Percentiles rank a stretch among this genome's conserved stretches.
phyloP scores from a whole-genome alignment of 1,140 invertebrate species.

The Pogonomyrmex californicus region DNA sequence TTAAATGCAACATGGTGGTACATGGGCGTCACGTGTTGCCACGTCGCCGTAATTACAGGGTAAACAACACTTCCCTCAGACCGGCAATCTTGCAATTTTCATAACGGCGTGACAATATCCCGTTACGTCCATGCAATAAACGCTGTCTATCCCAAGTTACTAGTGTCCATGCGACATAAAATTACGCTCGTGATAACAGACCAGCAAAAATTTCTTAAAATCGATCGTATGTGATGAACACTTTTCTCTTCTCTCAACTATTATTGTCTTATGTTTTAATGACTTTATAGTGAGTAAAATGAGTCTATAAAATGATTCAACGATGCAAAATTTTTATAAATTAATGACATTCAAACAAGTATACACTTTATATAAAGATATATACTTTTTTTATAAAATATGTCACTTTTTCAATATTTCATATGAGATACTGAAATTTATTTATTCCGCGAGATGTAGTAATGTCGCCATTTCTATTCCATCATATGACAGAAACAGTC shows the following conservation, averaged over 20 bases:
- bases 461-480: not conserved
- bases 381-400: not conserved
- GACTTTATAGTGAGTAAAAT: not conserved
- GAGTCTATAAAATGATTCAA: not conserved
- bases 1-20: conserved; percentile 45
- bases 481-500: conserved; percentile 9
- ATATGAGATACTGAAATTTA: not conserved
- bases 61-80: conserved; percentile 58
- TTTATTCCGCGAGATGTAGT: not conserved
- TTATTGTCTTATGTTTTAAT: not conserved
- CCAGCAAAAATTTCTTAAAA: not conserved
- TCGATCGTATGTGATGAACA: not conserved
- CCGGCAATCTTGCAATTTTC: conserved; percentile 63
- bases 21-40: conserved; percentile 36
- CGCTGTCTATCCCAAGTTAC: conserved; percentile 10
- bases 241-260: not conserved
- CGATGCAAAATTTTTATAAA: not conserved
- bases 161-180: conserved; percentile 27
- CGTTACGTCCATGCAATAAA: conserved; percentile 36
- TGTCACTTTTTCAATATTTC: not conserved
- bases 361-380: not conserved
- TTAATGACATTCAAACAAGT: not conserved
- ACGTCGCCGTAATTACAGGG: conserved; percentile 58
- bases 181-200: conserved; percentile 19
- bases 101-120: conserved; percentile 42